Percentiles rank a stretch among this genome's conserved stretches.
Evolutionary conservation across 2,113 vertebrate genomes (phyloP).

Genomic region (Carassius gibelio): DNA sequence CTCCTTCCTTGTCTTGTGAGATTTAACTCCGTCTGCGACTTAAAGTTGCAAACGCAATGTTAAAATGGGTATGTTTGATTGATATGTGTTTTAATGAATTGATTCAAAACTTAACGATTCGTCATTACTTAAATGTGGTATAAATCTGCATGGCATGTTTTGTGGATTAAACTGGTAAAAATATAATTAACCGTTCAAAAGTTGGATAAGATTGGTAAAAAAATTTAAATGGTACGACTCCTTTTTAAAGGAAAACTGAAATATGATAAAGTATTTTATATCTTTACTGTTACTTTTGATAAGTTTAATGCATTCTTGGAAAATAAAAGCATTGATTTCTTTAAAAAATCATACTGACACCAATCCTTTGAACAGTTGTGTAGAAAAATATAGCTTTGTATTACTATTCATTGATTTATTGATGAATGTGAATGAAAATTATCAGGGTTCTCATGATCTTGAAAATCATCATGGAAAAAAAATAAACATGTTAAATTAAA

Average conservation of each 20-base stretch:
- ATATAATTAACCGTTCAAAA: neutral
- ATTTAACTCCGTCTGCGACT: neutral
- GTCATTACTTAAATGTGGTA: neutral
- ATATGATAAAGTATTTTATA: neutral
- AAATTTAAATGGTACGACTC: too few species aligned
- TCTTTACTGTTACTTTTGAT: too few species aligned
- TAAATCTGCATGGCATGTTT: neutral
- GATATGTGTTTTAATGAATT: neutral
- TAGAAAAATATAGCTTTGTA: neutral
- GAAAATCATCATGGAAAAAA: neutral
- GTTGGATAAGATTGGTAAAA: too few species aligned
- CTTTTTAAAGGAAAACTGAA: too few species aligned
- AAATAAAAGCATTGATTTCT: neutral
- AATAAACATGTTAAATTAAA: neutral
- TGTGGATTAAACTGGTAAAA: neutral
- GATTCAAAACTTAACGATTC: neutral
- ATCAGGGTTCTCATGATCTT: neutral
- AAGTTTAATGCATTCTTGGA: neutral
- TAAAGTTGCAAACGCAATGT: neutral
- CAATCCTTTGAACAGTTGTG: neutral
- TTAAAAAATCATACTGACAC: neutral
- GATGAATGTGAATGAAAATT: neutral
- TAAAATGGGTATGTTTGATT: neutral
- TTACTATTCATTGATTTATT: neutral
- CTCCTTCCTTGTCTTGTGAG: neutral